These are phyloP conservation scores for Abramis brama DNA, from an alignment of 2,113 vertebrate genomes.

Conservation along the genomic window DNA sequence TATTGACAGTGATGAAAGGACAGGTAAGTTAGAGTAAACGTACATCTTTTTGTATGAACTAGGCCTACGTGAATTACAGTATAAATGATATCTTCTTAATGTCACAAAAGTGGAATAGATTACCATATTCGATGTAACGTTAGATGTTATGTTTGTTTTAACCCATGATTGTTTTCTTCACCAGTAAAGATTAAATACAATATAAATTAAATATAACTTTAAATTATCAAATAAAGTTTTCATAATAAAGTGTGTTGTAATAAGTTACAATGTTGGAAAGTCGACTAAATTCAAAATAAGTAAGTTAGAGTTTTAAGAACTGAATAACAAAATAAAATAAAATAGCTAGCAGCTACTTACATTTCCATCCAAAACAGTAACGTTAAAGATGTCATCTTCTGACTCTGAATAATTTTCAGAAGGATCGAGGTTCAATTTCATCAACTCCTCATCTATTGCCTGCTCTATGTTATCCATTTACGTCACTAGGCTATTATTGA, in stretches of 20 bases:
- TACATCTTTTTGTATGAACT: neutral
- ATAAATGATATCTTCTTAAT: neutral
- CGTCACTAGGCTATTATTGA: neutral
- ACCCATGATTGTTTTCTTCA: neutral
- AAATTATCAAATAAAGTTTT: neutral
- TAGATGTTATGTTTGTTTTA: neutral
- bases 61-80: neutral
- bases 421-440: slow-evolving; percentile 67
- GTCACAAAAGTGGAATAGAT: neutral
- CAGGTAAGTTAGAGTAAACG: neutral
- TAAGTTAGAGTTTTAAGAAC: neutral
- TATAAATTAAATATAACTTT: neutral
- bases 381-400: slow-evolving; percentile 59
- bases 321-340: neutral
- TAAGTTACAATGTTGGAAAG: neutral
- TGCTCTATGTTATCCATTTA: slow-evolving; percentile 62
- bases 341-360: neutral
- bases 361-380: slow-evolving; percentile 52
- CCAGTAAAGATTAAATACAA: neutral
- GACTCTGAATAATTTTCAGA: slow-evolving; percentile 66
- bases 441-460: slow-evolving; percentile 74
- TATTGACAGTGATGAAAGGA: neutral
- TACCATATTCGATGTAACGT: neutral
- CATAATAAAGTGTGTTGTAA: neutral
- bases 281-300: neutral